phyloP scores from a whole-genome alignment of 1,140 invertebrate genomes.

The Octopus sinensis region DNA sequence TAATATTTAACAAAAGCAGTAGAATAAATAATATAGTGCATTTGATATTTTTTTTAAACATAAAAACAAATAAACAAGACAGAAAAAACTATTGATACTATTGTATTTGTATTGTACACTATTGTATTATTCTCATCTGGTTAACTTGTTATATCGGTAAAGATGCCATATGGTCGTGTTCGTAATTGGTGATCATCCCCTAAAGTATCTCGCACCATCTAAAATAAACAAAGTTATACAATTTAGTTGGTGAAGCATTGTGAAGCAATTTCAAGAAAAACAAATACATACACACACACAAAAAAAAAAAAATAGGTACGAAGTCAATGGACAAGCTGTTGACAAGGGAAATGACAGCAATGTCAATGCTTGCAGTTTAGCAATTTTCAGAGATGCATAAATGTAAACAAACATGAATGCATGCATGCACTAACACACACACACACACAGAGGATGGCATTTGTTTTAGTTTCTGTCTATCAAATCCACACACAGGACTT shows the following conservation, averaged over 20 bases:
- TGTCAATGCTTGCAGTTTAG: not conserved
- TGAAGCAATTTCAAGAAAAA: not conserved
- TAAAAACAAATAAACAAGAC: too few relatives aligned
- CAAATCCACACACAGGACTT: too few relatives aligned
- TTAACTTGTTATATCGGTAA: conserved; percentile 36
- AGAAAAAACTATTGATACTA: too few relatives aligned
- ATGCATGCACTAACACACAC: not conserved
- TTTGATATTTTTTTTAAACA: too few relatives aligned
- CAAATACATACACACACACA: not conserved
- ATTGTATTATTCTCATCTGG: too few relatives aligned
- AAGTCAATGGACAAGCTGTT: not conserved
- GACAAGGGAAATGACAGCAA: not conserved
- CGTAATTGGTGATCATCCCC: conserved; percentile 46
- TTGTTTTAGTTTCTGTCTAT: too few relatives aligned
- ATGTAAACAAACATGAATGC: not conserved
- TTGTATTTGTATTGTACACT: too few relatives aligned
- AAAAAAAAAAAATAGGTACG: not conserved
- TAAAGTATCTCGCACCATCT: conserved; percentile 49
- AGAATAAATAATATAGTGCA: too few relatives aligned
- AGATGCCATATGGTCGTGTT: conserved; percentile 44
- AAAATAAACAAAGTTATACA: conserved; percentile 21
- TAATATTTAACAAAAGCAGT: too few relatives aligned
- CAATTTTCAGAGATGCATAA: too few relatives aligned
- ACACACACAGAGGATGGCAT: too few relatives aligned
- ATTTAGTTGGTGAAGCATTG: not conserved